A percentile compares a stretch with the other conserved stretches of the same genome.
Conservation (phyloP, 2,797 vertebrate species). For the Alosa sapidissima region DNA sequence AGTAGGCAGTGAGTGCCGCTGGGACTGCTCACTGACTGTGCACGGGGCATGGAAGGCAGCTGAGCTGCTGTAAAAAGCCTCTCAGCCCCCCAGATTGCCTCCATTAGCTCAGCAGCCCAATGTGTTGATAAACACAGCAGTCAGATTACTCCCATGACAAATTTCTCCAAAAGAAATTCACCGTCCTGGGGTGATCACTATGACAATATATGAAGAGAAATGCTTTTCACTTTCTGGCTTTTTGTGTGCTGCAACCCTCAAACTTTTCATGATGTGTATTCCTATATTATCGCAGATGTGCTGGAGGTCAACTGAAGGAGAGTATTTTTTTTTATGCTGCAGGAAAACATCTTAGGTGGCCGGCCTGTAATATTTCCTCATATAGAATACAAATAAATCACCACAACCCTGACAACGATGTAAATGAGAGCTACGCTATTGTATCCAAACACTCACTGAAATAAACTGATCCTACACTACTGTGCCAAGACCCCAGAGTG, state of each 20-base stretch:
- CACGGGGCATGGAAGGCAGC: slow-evolving; percentile 23
- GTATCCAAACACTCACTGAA: slow-evolving; percentile 28
- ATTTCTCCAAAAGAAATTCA: neutral
- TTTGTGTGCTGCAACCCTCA: neutral
- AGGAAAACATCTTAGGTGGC: neutral
- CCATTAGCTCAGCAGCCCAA: slow-evolving; percentile 14
- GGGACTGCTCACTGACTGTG: slow-evolving; percentile 41
- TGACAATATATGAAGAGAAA: neutral
- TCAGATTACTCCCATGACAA: neutral
- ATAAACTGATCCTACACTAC: slow-evolving; percentile 19
- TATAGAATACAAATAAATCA: neutral
- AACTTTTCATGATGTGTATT: neutral
- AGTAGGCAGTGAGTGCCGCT: slow-evolving; percentile 35
- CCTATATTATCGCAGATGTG: neutral
- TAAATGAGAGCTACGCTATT: slow-evolving; percentile 33
- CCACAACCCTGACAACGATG: slow-evolving; percentile 13
- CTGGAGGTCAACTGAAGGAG: neutral
- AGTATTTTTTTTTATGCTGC: too few relatives aligned
- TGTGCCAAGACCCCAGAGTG: slow-evolving; percentile 1
- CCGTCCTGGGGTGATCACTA: neutral
- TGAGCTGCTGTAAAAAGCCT: slow-evolving; percentile 37
- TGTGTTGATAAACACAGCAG: slow-evolving; percentile 13
- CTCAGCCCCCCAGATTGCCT: neutral
- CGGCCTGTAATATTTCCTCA: neutral
- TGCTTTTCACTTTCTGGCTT: neutral